Conservation (phyloP, 2,113 vertebrate species). For the Gallinago undulata region DNA sequence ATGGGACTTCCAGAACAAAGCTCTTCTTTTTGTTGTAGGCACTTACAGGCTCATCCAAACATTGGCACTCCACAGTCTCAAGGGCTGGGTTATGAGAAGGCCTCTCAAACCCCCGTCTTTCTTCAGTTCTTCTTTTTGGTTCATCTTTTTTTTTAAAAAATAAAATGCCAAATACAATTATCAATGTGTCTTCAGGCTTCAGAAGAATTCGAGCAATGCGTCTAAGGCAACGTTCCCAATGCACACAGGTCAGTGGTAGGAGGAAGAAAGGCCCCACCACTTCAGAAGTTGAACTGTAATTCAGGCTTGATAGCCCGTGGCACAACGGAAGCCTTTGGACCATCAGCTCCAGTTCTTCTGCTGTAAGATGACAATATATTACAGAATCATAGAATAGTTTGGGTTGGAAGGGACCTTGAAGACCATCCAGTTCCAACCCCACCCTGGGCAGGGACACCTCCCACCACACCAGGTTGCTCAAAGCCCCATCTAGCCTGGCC, state of each 20-base stretch:
- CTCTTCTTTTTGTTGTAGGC: background rate
- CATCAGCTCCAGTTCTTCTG: background rate
- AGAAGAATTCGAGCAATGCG: background rate
- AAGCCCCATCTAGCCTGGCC: too few species aligned
- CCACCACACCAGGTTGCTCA: too few species aligned
- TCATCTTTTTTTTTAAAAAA: background rate
- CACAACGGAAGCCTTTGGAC: background rate
- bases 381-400: too few species aligned
- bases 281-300: background rate
- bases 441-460: too few species aligned
- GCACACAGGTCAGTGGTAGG: background rate
- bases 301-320: background rate
- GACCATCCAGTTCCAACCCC: too few species aligned
- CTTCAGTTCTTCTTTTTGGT: background rate
- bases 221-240: background rate
- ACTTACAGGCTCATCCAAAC: background rate
- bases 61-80: background rate
- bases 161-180: background rate
- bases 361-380: background rate
- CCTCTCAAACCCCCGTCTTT: background rate
- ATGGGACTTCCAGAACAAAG: slow-evolving; percentile 4
- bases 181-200: background rate
- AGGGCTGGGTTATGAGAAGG: background rate
- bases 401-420: too few species aligned
- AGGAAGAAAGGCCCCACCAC: background rate